These are phyloP conservation scores for Ptychoptera contaminata DNA, from an alignment of 2,888 invertebrate genomes.

Conservation along the genomic window DNA sequence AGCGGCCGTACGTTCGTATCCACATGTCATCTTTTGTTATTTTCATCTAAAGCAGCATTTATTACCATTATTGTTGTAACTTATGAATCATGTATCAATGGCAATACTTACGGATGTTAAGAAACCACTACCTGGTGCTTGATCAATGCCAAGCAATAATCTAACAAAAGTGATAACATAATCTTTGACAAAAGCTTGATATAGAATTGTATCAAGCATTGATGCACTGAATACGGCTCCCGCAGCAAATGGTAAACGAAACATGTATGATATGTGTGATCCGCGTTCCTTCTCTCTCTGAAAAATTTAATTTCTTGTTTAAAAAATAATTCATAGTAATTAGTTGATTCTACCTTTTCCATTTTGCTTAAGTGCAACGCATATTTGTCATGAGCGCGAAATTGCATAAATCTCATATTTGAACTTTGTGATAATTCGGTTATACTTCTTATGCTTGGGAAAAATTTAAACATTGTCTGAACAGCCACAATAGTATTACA, in stretches of 20 bases:
- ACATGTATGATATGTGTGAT: conserved; percentile 98
- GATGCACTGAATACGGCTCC: conserved; percentile 97
- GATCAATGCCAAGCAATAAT: conserved; percentile 86
- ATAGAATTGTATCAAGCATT: conserved; percentile 92
- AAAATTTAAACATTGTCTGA: conserved; percentile 99
- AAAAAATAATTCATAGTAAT: no score
- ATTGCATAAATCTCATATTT: conserved; percentile 99
- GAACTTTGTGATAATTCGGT: conserved; percentile 95
- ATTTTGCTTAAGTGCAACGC: conserved; percentile 93
- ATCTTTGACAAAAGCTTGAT: conserved; percentile 96
- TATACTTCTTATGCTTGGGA: conserved; percentile 95
- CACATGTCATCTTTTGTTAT: conserved; percentile 96
- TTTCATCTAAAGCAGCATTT: conserved; percentile 54
- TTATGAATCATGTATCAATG: no score
- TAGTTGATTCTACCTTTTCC: conserved; percentile 49
- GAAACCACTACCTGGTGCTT: conserved; percentile 95
- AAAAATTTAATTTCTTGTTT: no score
- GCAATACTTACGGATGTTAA: conserved; percentile 71
- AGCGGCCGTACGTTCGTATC: conserved; percentile 93
- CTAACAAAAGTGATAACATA: conserved; percentile 96
- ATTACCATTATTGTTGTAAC: no score
- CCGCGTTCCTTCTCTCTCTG: conserved; percentile 94
- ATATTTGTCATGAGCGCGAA: conserved; percentile 92
- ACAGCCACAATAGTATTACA: conserved; percentile 98
- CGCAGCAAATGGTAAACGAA: conserved; percentile 92